Percentiles rank a stretch among this genome's conserved stretches.
These are phyloP conservation scores for Pristiophorus japonicus DNA, from an alignment of 2,113 vertebrate species.

Conservation along the genomic window DNA sequence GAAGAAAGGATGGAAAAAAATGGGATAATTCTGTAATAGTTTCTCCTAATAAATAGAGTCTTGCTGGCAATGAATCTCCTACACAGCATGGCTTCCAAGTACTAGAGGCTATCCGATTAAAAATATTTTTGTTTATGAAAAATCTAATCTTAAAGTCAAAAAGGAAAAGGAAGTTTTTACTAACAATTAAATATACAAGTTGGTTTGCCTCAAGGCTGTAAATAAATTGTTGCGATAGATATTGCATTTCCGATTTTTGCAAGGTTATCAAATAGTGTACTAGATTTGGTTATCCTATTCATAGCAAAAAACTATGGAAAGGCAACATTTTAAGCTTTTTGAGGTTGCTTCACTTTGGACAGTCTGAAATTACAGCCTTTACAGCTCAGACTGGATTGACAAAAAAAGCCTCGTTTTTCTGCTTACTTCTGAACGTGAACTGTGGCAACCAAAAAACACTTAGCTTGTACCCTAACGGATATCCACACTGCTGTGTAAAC, in stretches of 20 bases:
- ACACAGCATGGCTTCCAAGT: background rate
- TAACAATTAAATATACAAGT: background rate
- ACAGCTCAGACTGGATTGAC: too few relatives aligned
- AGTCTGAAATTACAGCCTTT: background rate
- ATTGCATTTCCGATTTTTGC: background rate
- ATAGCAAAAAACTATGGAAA: background rate
- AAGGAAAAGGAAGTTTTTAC: background rate
- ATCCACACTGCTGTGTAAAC: background rate
- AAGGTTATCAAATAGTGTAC: constrained; percentile 2
- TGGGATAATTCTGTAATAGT: background rate
- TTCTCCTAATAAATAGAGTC: background rate
- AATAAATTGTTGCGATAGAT: background rate
- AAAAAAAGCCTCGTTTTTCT: too few relatives aligned
- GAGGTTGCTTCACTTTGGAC: background rate
- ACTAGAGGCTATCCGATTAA: background rate
- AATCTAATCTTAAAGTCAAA: background rate
- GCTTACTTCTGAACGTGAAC: background rate
- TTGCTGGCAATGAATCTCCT: background rate
- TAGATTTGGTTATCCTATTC: background rate
- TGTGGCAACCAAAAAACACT: background rate
- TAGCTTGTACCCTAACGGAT: background rate
- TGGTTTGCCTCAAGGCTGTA: background rate
- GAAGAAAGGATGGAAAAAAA: background rate
- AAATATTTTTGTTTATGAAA: background rate
- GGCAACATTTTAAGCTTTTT: background rate